Conservation (phyloP, 2,797 vertebrate species). For the Telmatherina bonti region DNA sequence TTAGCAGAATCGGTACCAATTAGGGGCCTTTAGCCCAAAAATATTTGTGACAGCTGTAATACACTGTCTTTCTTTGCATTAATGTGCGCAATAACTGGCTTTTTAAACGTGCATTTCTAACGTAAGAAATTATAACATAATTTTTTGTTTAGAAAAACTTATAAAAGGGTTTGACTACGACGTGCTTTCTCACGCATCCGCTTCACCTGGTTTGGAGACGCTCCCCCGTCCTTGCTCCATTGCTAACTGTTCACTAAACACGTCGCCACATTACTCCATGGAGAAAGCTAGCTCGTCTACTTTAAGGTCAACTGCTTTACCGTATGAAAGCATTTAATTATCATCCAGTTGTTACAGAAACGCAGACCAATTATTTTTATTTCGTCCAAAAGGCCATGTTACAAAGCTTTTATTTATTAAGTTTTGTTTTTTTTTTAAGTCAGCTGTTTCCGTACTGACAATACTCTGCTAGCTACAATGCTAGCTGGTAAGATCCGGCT, state of each 20-base stretch:
- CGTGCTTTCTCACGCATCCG: slow-evolving; percentile 36
- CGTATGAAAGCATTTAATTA: not conserved
- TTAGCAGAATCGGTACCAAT: not conserved
- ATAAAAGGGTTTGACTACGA: not conserved
- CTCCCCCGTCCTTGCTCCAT: slow-evolving; percentile 73
- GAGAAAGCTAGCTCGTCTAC: slow-evolving; percentile 43
- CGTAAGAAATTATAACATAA: not conserved
- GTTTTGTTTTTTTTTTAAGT: too few species aligned
- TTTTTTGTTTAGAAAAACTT: not conserved
- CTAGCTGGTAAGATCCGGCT: slow-evolving; percentile 43
- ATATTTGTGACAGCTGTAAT: slow-evolving; percentile 15
- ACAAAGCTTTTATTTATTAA: slow-evolving; percentile 1
- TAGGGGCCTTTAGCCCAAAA: slow-evolving; percentile 49
- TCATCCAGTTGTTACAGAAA: not conserved
- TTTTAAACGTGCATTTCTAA: not conserved
- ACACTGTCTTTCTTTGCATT: slow-evolving; percentile 1
- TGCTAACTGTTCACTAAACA: slow-evolving; percentile 72
- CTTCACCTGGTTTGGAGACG: slow-evolving; percentile 73
- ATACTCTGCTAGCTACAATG: slow-evolving; percentile 47
- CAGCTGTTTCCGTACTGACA: slow-evolving; percentile 30
- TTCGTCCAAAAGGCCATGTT: rapidly evolving
- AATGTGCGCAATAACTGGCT: not conserved
- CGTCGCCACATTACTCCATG: slow-evolving; percentile 69
- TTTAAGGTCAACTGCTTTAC: slow-evolving; percentile 38
- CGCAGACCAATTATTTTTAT: not conserved